Evolutionary conservation across 2,888 invertebrate species (phyloP), one percentile per base, ranked within the genome.

Genomic region (Brenthis daphne): DNA sequence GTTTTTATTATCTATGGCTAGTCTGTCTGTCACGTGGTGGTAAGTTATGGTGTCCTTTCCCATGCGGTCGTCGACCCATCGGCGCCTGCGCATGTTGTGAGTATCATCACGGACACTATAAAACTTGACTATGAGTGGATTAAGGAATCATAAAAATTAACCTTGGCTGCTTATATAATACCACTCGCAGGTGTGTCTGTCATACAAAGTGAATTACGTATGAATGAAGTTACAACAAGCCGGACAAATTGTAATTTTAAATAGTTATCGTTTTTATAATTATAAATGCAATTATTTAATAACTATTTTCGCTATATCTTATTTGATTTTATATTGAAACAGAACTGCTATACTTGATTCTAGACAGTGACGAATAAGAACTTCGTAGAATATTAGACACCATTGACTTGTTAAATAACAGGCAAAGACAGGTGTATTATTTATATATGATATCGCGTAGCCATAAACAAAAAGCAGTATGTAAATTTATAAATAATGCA

Each of bases 131-230:
- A 78, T 78, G 74, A 73, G 81, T 80, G 82, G 82, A 84, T 85
- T 87, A 85, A 81, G 82, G 80, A 76, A 70, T 80, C 77, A 82
- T 88, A 84, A 87, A 86, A 80, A 70, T 67, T 76, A 84, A 79
- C 88, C 86, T 86, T 88, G 85, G 77, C 71, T 74, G 63, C 64
- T 72, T 68, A 70, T 65, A 50, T 66, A 54, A 66, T 65, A 63
- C 56, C 20, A 47, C 37, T 37, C 43, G 58, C 43, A 29, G 16
- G 65, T 64, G 58, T 47, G 68, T 66, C 51, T 70, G 58, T 68
- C 55, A 63, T 51, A 63, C 65, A 51, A 57, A 63, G 53, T 63
- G 51, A 54, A 63, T 67, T 56, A 37, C 51, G 61, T 56, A 55
- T 60, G 58, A 60, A 67, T 67, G 66, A 53, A 47, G 1, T 6